Conservation (phyloP, 2,888 invertebrate species). For the Thera obeliscata region DNA sequence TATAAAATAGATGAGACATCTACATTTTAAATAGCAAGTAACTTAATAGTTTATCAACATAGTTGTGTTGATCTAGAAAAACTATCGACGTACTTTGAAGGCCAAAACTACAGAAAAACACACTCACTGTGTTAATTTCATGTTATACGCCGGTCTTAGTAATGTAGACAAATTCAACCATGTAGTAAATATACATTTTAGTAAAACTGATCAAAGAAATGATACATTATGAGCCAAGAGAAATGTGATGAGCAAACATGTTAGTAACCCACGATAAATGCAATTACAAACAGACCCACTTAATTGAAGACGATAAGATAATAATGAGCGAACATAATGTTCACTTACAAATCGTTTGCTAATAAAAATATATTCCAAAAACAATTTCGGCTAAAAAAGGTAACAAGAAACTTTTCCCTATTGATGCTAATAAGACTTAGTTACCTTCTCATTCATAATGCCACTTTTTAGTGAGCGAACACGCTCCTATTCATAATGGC, state of each 20-base stretch:
- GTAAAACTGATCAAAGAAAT: conserved; percentile 21
- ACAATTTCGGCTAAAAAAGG: neutral
- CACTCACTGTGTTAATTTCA: neutral
- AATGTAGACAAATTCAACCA: conserved; percentile 4
- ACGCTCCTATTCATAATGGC: too few species aligned
- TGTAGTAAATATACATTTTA: conserved; percentile 16
- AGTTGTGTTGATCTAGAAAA: neutral
- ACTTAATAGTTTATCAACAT: neutral
- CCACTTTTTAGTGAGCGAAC: too few species aligned
- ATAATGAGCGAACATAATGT: conserved; percentile 38
- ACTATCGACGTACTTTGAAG: neutral
- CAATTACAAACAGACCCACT: conserved; percentile 49
- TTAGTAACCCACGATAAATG: conserved; percentile 43
- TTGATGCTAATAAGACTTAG: too few species aligned
- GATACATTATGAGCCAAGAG: conserved; percentile 42
- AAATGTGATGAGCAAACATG: conserved; percentile 49
- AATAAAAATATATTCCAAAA: neutral
- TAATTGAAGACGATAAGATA: conserved; percentile 53
- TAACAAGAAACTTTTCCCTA: neutral
- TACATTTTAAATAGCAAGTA: neutral
- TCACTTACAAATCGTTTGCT: conserved; percentile 37
- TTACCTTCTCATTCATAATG: too few species aligned
- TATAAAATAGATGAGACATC: too few species aligned
- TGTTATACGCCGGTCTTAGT: neutral
- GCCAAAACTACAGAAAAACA: conserved; percentile 4